A percentile compares a stretch with the other conserved stretches of the same genome.
Evolutionary conservation across 1,140 invertebrate genomes (phyloP).

Genomic region (Caerostris extrusa): DNA sequence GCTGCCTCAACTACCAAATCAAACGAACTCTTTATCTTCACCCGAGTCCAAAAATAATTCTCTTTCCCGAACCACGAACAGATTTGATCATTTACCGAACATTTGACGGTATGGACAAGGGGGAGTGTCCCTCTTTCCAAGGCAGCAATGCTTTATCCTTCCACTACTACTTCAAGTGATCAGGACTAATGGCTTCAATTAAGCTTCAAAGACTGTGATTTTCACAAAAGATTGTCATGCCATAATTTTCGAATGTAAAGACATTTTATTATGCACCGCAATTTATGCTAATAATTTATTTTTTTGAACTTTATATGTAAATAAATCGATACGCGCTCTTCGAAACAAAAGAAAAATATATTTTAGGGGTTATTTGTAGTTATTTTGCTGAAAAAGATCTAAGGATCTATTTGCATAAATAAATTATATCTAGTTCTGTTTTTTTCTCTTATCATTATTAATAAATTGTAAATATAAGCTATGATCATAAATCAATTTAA

Average conservation of each 20-base stretch:
- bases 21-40: conserved; percentile 60
- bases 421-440: too few relatives aligned
- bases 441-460: too few relatives aligned
- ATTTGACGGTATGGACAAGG: conserved; percentile 67
- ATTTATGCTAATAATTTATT: background rate
- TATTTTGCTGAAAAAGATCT: background rate
- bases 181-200: background rate
- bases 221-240: background rate
- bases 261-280: background rate
- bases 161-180: conserved; percentile 61
- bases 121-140: conserved; percentile 45
- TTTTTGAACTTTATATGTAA: conserved; percentile 1
- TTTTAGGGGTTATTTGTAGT: background rate
- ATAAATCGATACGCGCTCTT: background rate
- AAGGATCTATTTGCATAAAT: too few relatives aligned
- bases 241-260: background rate
- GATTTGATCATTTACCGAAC: conserved; percentile 71
- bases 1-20: conserved; percentile 70
- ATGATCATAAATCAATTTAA: too few relatives aligned
- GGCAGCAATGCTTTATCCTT: conserved; percentile 47
- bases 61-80: conserved; percentile 41
- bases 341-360: background rate
- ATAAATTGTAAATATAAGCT: too few relatives aligned
- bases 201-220: conserved; percentile 8
- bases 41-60: conserved; percentile 58